Conservation (phyloP, 1,140 invertebrate genomes). For the Polypedilum pembai region DNA sequence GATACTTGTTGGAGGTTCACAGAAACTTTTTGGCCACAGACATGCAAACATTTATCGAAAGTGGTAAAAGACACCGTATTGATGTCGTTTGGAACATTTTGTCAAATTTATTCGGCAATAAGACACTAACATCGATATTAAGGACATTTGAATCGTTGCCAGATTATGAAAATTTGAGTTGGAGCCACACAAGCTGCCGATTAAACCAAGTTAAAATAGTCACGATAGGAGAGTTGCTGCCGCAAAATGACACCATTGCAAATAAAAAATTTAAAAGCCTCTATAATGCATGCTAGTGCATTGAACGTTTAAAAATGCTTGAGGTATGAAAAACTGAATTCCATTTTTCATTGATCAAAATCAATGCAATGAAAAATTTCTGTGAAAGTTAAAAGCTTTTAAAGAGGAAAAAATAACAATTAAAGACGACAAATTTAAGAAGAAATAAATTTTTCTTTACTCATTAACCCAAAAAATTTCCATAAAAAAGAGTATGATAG, state of each 20-base stretch:
- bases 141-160: slow-evolving; percentile 41
- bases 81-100: slow-evolving; percentile 45
- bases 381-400: no score
- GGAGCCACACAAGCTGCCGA: slow-evolving; percentile 34
- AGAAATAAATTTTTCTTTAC: no score
- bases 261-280: slow-evolving; percentile 33
- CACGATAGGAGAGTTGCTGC: slow-evolving; percentile 39
- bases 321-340: slow-evolving; percentile 43
- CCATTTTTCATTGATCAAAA: no score
- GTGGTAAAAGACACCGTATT: slow-evolving; percentile 44
- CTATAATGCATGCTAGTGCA: slow-evolving; percentile 44
- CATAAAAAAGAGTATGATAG: no score
- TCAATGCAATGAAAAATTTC: no score
- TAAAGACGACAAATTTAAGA: no score
- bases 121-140: slow-evolving; percentile 39
- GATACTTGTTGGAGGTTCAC: slow-evolving; percentile 45
- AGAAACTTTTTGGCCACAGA: slow-evolving; percentile 40
- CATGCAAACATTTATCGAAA: slow-evolving; percentile 43
- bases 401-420: no score
- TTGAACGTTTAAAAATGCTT: slow-evolving; percentile 46
- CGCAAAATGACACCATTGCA: slow-evolving; percentile 45
- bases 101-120: slow-evolving; percentile 36
- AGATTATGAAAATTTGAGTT: slow-evolving; percentile 43
- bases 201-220: slow-evolving; percentile 44
- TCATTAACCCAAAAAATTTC: no score